Conservation (phyloP, 1,140 invertebrate species). For the Trialeurodes vaporariorum region DNA sequence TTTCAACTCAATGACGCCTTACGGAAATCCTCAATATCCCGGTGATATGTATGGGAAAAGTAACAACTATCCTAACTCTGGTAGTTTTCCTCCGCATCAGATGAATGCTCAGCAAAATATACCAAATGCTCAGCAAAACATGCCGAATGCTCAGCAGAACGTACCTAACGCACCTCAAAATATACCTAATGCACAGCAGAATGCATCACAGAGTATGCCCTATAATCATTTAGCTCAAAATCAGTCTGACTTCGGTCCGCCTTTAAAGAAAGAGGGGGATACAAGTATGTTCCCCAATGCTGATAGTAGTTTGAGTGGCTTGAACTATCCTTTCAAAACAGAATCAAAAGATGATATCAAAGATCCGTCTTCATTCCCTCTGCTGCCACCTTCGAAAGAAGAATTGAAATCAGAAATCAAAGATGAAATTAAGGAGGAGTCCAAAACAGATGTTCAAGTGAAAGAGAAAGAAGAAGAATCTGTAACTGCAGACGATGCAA, state of each 20-base stretch:
- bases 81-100: too few relatives aligned
- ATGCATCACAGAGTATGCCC: not conserved
- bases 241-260: not conserved
- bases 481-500: not conserved
- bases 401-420: not conserved
- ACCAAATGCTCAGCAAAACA: too few relatives aligned
- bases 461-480: constrained; percentile 20
- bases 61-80: too few relatives aligned
- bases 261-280: not conserved
- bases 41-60: too few relatives aligned
- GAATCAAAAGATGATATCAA: not conserved
- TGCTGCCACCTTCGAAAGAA: not conserved
- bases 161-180: not conserved
- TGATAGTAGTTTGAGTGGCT: not conserved
- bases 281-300: not conserved
- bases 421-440: constrained; percentile 23
- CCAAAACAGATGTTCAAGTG: constrained; percentile 23
- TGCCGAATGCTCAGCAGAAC: too few relatives aligned
- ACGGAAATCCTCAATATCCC: not conserved
- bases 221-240: not conserved
- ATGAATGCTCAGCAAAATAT: too few relatives aligned
- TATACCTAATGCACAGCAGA: not conserved
- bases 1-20: not conserved
- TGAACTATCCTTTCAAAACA: not conserved
- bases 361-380: not conserved